These are phyloP conservation scores for Sylvilagus floridanus DNA, from an alignment of 2,797 vertebrate genomes.

Conservation along the genomic window DNA sequence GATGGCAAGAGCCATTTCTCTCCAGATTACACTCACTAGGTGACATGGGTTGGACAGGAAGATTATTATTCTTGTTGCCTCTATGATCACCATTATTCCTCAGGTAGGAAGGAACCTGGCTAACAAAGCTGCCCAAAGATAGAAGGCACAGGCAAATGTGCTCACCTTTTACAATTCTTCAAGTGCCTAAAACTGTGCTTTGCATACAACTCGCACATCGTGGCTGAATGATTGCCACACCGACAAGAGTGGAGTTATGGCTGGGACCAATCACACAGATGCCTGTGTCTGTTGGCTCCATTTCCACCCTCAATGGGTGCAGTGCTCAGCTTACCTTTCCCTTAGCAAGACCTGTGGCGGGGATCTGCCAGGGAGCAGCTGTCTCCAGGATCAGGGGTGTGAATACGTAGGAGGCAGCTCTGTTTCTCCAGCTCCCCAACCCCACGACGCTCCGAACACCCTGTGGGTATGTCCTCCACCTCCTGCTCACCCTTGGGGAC, in stretches of 20 bases:
- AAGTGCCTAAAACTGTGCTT: neutral
- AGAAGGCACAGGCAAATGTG: neutral
- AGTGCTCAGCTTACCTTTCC: constrained; percentile 32
- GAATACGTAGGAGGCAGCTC: neutral
- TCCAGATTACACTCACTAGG: neutral
- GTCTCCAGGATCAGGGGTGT: neutral
- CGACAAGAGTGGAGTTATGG: neutral
- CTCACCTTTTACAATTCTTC: neutral
- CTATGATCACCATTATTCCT: neutral
- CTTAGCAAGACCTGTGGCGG: neutral
- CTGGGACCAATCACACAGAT: constrained; percentile 3
- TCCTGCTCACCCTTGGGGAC: neutral
- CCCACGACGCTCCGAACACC: neutral
- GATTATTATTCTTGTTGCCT: no score
- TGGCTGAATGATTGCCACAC: neutral
- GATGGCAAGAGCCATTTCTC: neutral
- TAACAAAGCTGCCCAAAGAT: neutral
- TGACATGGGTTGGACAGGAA: rapidly evolving
- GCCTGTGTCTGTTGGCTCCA: neutral
- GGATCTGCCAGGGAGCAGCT: constrained; percentile 29
- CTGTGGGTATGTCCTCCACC: no score
- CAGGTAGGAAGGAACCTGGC: neutral
- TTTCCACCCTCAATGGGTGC: neutral
- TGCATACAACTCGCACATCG: neutral
- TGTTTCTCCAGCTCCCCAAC: neutral